Evolutionary conservation across 2,113 vertebrate genomes (phyloP).

Genomic region (Euleptes europaea): DNA sequence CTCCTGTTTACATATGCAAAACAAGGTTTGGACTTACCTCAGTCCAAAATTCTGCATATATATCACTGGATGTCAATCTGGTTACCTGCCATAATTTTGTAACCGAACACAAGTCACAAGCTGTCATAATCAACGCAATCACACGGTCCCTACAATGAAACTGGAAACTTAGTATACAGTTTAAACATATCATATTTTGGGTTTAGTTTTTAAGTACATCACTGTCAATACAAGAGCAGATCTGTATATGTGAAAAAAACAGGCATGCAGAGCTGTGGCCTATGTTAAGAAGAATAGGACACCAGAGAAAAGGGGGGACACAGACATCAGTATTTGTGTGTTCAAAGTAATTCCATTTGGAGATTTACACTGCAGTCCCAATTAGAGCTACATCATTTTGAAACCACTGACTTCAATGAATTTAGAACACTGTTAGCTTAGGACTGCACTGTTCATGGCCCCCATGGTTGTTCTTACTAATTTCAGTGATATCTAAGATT

Average conservation of each 20-base stretch:
- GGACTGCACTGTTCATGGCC: too few species aligned
- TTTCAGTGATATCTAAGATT: too few species aligned
- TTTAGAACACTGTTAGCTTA: too few species aligned
- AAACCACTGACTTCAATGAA: too few species aligned
- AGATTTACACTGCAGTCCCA: too few species aligned
- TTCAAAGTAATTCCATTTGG: too few species aligned
- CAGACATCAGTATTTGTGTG: too few species aligned
- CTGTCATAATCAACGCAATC: slow-evolving; percentile 98
- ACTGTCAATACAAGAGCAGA: background rate
- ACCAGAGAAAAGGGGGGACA: background rate
- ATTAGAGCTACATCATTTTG: too few species aligned
- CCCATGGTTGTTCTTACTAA: too few species aligned
- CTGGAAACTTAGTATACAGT: slow-evolving; percentile 12
- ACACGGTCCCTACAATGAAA: slow-evolving; percentile 89
- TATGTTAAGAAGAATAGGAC: background rate
- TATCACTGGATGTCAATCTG: slow-evolving; percentile 92
- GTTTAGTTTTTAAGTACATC: background rate
- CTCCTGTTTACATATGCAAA: background rate
- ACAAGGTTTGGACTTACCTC: slow-evolving; percentile 82
- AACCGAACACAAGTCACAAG: slow-evolving; percentile 97
- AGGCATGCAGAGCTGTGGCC: background rate
- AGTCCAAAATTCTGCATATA: slow-evolving; percentile 98
- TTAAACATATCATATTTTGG: background rate
- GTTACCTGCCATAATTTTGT: slow-evolving; percentile 96
- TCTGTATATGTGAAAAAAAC: background rate